Base-by-base conservation (phyloP, 2,888 invertebrate genomes). In the Ethmia dodecea region DNA sequence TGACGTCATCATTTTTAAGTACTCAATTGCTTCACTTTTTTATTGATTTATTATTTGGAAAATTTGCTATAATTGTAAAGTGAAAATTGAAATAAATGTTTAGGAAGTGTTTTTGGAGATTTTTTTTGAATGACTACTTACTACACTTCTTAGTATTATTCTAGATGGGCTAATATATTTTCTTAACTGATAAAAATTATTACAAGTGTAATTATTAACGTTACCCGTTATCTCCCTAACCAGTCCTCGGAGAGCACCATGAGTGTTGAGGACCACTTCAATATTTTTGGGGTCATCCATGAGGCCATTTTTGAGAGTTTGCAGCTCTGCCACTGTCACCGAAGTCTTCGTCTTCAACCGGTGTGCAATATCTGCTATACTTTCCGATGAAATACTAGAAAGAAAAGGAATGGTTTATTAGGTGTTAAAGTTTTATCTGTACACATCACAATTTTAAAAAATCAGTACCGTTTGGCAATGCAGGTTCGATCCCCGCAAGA, bases 141-240 rank as follows among this genome's bases (percentile, higher is more conserved):
- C n/a, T n/a, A n/a, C n/a, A n/a, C n/a, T n/a, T n/a, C n/a, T n/a
- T n/a, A n/a, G n/a, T n/a, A n/a, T n/a, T n/a, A n/a, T n/a, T n/a
- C n/a, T n/a, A n/a, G n/a, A n/a, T n/a, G n/a, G n/a, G n/a, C n/a
- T n/a, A n/a, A n/a, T n/a, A n/a, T n/a, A n/a, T n/a, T n/a, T n/a
- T n/a, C n/a, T n/a, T n/a, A n/a, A n/a, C n/a, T n/a, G n/a, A n/a
- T n/a, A n/a, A n/a, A n/a, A n/a, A n/a, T n/a, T 20, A 20, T 1
- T 20, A n/a, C n/a, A 20, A 9, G 9, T 20, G 2, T 22, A 22
- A 22, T n/a, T 22, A 22, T 8, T 1, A 22, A 22, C n/a, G n/a
- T 22, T 31, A 86, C 88, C 83, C 48, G 86, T 70, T 10, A 90
- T 48, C 51, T 89, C 89, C 12, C 88, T 71, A 1, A 87, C 77